A percentile compares a stretch with the other conserved stretches of the same genome.
These are phyloP conservation scores for Montipora efflorescens DNA, from an alignment of 64 coral and sea anemone genomes.

Conservation along the genomic window DNA sequence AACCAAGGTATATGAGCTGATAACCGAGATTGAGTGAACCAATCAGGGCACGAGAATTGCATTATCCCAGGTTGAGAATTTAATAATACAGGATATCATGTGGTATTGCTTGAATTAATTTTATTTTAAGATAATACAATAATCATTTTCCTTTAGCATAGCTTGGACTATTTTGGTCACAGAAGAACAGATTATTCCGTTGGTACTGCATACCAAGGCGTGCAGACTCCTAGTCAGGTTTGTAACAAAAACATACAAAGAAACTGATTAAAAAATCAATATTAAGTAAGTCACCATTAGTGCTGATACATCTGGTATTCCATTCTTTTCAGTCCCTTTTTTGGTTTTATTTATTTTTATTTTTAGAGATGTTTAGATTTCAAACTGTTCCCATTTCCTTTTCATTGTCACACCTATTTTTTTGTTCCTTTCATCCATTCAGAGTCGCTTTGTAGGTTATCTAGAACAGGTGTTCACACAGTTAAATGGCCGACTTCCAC, in stretches of 20 bases:
- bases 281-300: too few relatives aligned
- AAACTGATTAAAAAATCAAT: too few relatives aligned
- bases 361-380: background rate
- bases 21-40: too few relatives aligned
- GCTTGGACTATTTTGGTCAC: conserved; percentile 95
- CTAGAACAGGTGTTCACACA: conserved; percentile 91
- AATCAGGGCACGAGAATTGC: too few relatives aligned
- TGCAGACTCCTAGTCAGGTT: conserved; percentile 98
- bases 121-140: too few relatives aligned
- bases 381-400: background rate
- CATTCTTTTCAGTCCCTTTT: background rate
- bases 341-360: background rate
- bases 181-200: conserved; percentile 94
- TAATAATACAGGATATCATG: background rate
- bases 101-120: background rate
- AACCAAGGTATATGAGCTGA: too few relatives aligned
- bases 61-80: too few relatives aligned
- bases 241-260: background rate
- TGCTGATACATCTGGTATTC: background rate
- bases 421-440: background rate
- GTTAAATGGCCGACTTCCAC: conserved; percentile 86
- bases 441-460: conserved; percentile 99
- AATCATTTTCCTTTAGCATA: conserved; percentile 69
- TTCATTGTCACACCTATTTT: background rate
- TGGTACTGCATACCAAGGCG: conserved; percentile 92